Evolutionary conservation across 2,797 vertebrate species (phyloP), one percentile per base, ranked within the genome.

Genomic region (Cheirogaleus major): DNA sequence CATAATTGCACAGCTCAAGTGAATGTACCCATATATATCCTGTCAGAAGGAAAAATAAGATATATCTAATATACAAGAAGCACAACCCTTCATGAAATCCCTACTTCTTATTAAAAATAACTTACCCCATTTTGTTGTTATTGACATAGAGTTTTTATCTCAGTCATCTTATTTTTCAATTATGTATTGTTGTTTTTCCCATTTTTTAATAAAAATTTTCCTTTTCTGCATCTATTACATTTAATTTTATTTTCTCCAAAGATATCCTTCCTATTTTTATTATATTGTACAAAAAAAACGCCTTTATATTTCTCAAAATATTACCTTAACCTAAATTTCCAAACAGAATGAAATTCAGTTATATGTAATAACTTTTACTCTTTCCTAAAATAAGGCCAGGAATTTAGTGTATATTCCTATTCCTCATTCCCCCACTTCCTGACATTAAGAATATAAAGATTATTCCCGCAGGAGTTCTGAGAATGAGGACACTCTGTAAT

Each of bases 261-360:
- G 20, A 6, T 20, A 72, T 43, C 5, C 11, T 80, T 48, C 7
- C 17, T 67, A 10, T 85, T 87, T 63, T 86, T 70, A 73, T 65
- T 89, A 72, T 0, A 27, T 89, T 83, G 90, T 82, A 43, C 1
- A n/a, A n/a, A 82, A 91, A 57, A 59, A n/a, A n/a, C n/a, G 27
- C 12, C 18, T 92, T 96, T 92, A 13, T 63, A 69, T 72, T 91
- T 95, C 41, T 78, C 22, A 69, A 95, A 93, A 90, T 95, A 55
- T 92, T 91, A 69, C 35, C 38, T 84, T 86, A 87, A 48, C 25
- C 48, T 61, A 9, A 4, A 55, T 79, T 90, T 93, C 12, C 25
- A 93, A 63, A 67, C 27, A 88, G 38, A 91, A 72, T 92, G 50
- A 84, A 85, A 80, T 93, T 45, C 81, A 80, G 72, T 69, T 57